Base-by-base conservation (phyloP, 2,888 invertebrate species). In the Sminthurinus aureus region DNA sequence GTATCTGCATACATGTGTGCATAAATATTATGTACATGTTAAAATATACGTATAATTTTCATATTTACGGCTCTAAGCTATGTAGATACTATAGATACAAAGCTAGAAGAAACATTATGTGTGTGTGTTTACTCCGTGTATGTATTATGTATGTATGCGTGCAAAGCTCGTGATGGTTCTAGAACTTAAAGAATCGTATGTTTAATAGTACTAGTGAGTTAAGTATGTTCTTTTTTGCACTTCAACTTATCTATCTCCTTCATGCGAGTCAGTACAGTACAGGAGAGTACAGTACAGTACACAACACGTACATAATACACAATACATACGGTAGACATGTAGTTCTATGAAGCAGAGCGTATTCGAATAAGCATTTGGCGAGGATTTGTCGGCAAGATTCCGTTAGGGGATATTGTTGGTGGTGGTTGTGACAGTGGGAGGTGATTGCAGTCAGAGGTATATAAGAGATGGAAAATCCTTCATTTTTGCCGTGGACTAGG, bases 401-500 rank as follows among this genome's bases (percentile, higher is more conserved):
- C 67, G 82, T 52, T 64, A 73, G 77, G 82, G 74, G 73, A 76
- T 26, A 66, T 79, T 58, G 64, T 80, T 74, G 66, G 81, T 74
- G 52, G 67, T 52, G 20, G 26, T 74, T 78, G 50, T 67, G 58
- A 13, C 18, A n/a, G 51, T 69, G 79, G 79, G 67, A 71, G 79
- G 67, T 79, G 69, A 38, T 67, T 79, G 26, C 38, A 51, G 50
- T 80, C 82, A 76, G 84, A 85, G 86, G 88, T 88, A 88, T 88
- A 88, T 88, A 88, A 85, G 88, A 85, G 85, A 86, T 83, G 86
- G 84, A 85, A 87, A 87, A 86, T 85, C 85, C 85, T 85, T 88
- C 87, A 88, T 88, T 87, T 87, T 87, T 85, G 88, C 88, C 87
- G 87, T 87, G 88, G 87, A 85, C 79, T 85, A 86, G 87, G 86